These are phyloP conservation scores for Sylvia borin DNA, from an alignment of 2,797 vertebrate species.

Conservation along the genomic window DNA sequence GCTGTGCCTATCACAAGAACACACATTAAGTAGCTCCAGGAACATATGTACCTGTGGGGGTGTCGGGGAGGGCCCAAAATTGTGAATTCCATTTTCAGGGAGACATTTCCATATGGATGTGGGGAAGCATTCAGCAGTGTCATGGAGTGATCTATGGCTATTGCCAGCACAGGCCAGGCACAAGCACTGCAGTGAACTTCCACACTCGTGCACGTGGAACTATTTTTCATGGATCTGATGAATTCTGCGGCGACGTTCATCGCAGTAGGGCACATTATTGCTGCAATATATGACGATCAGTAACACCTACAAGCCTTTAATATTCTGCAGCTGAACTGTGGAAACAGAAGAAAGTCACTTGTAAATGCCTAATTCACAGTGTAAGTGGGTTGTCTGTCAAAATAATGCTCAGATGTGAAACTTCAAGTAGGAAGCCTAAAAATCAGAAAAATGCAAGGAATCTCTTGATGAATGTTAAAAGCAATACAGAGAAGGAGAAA, in stretches of 20 bases:
- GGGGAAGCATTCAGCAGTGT: background rate
- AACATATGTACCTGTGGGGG: background rate
- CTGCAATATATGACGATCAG: background rate
- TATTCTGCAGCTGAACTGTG: background rate
- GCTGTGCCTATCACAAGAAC: background rate
- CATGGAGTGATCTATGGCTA: background rate
- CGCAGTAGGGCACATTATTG: background rate
- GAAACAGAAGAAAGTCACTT: conserved; percentile 33
- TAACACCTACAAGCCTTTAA: conserved; percentile 49
- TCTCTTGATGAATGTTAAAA: background rate
- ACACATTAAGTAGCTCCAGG: background rate
- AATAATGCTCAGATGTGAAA: background rate
- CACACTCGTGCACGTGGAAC: background rate
- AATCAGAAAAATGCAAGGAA: background rate
- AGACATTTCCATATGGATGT: background rate
- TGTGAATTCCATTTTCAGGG: background rate
- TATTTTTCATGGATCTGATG: conserved; percentile 25
- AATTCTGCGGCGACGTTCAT: background rate
- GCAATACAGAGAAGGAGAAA: background rate
- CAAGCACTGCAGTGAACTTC: background rate
- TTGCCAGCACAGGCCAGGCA: background rate
- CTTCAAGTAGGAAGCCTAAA: background rate
- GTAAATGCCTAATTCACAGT: conserved; percentile 15
- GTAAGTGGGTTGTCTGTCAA: conserved; percentile 4
- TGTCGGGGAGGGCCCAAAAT: background rate